Evolutionary conservation across 2,797 vertebrate species (phyloP).

Genomic region (Myotis myotis): DNA sequence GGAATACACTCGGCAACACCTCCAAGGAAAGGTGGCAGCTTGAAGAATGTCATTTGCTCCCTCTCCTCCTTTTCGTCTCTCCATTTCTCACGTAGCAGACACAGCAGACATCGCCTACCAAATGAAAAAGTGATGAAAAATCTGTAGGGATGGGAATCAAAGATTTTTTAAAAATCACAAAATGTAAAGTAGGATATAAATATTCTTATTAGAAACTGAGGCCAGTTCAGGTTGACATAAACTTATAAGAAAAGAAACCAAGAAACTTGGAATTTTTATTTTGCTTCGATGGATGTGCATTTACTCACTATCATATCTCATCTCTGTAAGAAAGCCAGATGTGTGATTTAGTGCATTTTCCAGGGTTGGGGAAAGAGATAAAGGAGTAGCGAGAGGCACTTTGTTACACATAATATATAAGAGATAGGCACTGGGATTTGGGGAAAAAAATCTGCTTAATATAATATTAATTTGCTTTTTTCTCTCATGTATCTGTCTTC

Average conservation of each 20-base stretch:
- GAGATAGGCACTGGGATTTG: background rate
- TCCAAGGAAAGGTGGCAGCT: background rate
- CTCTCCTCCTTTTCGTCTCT: background rate
- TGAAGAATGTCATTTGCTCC: background rate
- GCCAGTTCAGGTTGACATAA: background rate
- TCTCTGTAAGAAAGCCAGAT: background rate
- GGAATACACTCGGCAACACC: background rate
- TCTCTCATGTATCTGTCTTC: background rate
- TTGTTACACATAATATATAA: background rate
- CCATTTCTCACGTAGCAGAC: background rate
- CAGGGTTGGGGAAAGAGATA: background rate
- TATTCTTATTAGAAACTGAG: background rate
- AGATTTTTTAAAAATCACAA: background rate
- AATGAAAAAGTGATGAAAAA: background rate
- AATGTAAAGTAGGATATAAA: background rate
- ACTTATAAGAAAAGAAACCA: background rate
- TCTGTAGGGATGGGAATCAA: background rate
- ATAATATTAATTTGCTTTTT: background rate
- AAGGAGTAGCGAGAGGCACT: background rate
- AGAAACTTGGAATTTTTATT: background rate
- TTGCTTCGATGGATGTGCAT: background rate
- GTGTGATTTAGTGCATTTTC: background rate
- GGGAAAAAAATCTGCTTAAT: background rate
- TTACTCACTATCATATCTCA: background rate
- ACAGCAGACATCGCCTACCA: background rate